A percentile compares a stretch with the other conserved stretches of the same genome.
These are phyloP conservation scores for Albula glossodonta DNA, from an alignment of 2,113 vertebrate genomes.

Conservation along the genomic window DNA sequence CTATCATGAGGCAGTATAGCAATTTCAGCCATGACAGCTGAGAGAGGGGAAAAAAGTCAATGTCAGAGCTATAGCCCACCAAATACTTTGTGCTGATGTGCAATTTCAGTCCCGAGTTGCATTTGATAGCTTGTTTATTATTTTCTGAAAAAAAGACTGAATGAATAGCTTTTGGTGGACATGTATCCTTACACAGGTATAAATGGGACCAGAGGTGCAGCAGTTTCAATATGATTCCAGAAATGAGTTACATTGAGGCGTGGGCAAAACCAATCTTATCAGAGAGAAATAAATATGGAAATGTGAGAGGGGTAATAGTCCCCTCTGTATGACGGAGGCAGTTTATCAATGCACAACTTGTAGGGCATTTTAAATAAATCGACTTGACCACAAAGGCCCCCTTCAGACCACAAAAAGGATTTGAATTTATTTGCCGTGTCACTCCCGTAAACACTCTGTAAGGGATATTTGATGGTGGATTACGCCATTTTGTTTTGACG, in stretches of 20 bases:
- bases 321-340: slow-evolving; percentile 45
- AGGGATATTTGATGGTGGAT: slow-evolving; percentile 20
- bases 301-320: slow-evolving; percentile 54
- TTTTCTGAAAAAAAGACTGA: slow-evolving; percentile 43
- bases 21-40: slow-evolving; percentile 52
- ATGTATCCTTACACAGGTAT: slow-evolving; percentile 33
- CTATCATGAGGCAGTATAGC: slow-evolving; percentile 49
- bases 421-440: slow-evolving; percentile 46
- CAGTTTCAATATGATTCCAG: slow-evolving; percentile 50
- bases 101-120: slow-evolving; percentile 40
- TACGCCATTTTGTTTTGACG: slow-evolving; percentile 23
- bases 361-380: slow-evolving; percentile 54
- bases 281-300: slow-evolving; percentile 57
- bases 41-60: slow-evolving; percentile 32
- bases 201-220: slow-evolving; percentile 25
- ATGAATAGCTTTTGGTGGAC: slow-evolving; percentile 42
- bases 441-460: slow-evolving; percentile 14
- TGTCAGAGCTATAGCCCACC: slow-evolving; percentile 42
- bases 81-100: slow-evolving; percentile 44
- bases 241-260: slow-evolving; percentile 41
- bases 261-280: slow-evolving; percentile 52
- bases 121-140: slow-evolving; percentile 51
- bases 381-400: slow-evolving; percentile 61
- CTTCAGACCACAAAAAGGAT: slow-evolving; percentile 51
- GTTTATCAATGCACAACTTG: slow-evolving; percentile 49